These are phyloP conservation scores for Dasysyrphus tricinctus DNA, from an alignment of 2,888 invertebrate species.

Conservation along the genomic window DNA sequence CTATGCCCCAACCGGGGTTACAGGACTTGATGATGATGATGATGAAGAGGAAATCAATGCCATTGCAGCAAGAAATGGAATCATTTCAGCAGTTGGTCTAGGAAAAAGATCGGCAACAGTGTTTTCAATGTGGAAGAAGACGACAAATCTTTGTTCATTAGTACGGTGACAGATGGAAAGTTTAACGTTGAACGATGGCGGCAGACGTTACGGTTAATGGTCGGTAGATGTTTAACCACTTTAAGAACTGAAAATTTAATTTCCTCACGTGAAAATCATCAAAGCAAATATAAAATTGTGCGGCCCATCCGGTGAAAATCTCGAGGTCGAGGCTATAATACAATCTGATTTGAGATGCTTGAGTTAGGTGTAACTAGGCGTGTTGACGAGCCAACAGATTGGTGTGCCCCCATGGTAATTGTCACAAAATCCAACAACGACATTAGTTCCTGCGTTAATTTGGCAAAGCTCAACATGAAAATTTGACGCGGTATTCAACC, in stretches of 20 bases:
- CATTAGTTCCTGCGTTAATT: neutral
- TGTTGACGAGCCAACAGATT: slow-evolving; percentile 28
- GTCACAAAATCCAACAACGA: slow-evolving; percentile 3
- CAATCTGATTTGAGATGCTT: slow-evolving; percentile 27
- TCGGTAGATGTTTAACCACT: slow-evolving; percentile 26
- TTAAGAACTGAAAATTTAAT: neutral
- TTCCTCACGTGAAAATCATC: slow-evolving; percentile 1
- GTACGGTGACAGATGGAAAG: slow-evolving; percentile 6
- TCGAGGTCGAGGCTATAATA: slow-evolving; percentile 10
- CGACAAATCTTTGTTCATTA: neutral
- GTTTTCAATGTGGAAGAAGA: too few relatives aligned
- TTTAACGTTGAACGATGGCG: slow-evolving; percentile 24
- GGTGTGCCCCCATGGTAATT: slow-evolving; percentile 52
- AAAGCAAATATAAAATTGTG: too few relatives aligned
- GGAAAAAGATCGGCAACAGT: slow-evolving; percentile 22
- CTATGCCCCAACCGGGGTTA: too few relatives aligned
- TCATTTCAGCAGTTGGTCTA: slow-evolving; percentile 32
- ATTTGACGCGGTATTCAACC: neutral
- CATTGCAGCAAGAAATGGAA: slow-evolving; percentile 33
- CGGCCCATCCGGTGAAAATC: slow-evolving; percentile 15
- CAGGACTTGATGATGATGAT: too few relatives aligned
- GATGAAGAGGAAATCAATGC: slow-evolving; percentile 41
- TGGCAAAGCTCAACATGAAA: neutral
- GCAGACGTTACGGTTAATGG: slow-evolving; percentile 12
- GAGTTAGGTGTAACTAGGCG: slow-evolving; percentile 18